Percentiles rank a stretch among this genome's conserved stretches.
Evolutionary conservation across 1,140 invertebrate genomes (phyloP).

Genomic region (Mercenaria mercenaria): DNA sequence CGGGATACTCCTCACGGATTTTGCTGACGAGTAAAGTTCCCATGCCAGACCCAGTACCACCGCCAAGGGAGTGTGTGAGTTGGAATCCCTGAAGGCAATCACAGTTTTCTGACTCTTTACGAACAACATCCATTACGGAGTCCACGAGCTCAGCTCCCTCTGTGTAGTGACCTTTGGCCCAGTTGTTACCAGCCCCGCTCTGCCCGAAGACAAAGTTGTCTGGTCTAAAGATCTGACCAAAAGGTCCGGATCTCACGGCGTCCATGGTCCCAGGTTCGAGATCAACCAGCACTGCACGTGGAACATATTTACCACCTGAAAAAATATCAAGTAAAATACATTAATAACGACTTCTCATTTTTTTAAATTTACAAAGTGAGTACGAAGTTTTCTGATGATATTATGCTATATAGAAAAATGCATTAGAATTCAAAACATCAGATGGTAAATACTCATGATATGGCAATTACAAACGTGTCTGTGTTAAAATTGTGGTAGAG

Average conservation of each 20-base stretch:
- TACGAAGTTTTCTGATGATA: too few species aligned
- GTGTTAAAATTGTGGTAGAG: too few species aligned
- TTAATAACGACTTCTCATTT: too few species aligned
- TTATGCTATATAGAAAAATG: too few species aligned
- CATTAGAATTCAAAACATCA: too few species aligned
- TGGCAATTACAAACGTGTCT: too few species aligned
- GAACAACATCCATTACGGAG: slow-evolving; percentile 92
- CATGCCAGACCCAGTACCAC: slow-evolving; percentile 86
- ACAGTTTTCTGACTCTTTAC: slow-evolving; percentile 94
- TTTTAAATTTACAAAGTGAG: too few species aligned
- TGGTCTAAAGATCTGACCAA: slow-evolving; percentile 93
- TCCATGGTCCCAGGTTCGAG: slow-evolving; percentile 98
- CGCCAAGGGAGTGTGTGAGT: slow-evolving; percentile 91
- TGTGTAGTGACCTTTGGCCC: slow-evolving; percentile 97
- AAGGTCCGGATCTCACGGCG: slow-evolving; percentile 94
- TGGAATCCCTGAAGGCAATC: slow-evolving; percentile 92
- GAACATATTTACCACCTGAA: slow-evolving; percentile 94
- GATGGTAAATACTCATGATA: too few species aligned
- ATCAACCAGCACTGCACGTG: slow-evolving; percentile 95
- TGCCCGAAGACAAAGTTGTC: slow-evolving; percentile 90
- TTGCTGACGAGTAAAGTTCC: slow-evolving; percentile 88
- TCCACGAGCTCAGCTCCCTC: slow-evolving; percentile 96
- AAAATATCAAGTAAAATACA: background rate
- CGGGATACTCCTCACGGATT: slow-evolving; percentile 89
- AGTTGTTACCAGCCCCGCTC: slow-evolving; percentile 93